Base-by-base conservation (phyloP, 2,888 invertebrate genomes). In the Camptogramma bilineatum region DNA sequence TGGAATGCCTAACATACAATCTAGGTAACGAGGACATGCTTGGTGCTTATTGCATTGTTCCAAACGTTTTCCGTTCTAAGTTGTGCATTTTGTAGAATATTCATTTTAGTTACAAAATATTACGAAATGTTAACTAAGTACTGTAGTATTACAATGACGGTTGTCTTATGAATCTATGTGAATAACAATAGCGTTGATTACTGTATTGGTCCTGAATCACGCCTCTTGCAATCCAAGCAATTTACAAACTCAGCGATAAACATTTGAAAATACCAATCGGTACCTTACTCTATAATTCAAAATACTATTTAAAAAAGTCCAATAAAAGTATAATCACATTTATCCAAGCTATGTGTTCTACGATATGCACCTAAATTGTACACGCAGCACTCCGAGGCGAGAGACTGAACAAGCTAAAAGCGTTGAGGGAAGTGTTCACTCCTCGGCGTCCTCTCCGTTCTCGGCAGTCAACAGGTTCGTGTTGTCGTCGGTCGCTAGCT, bases 391-490 rank as follows among this genome's bases (percentile, higher is more conserved):
- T 80, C 76, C 65, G 74, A 73, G 73, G 75, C 65, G 74, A 73
- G 73, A 75, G 73, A 74, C 71, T 76, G 75, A 80, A 80, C 70
- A 85, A 86, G 85, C 87, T 79, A 71, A 66, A 83, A 83, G 84
- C 81, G 75, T 62, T 59, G 64, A 57, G 28, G 18, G 60, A 59
- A 58, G 52, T 44, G 71, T 71, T 88, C 82, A 90, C 83, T 91
- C 92, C 72, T 92, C 92, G 19, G 78, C 83, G 50, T 93, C 93
- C 62, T 93, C 93, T 9, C 87, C 85, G 75, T 91, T 92, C 71
- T 93, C 93, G 2, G 92, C 91, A 39, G 91, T 89, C 75, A 93
- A 78, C 68, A 93, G 77, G 74, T 91, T 91, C 53, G 93, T 92
- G 80, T 93, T 93, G 79, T 93, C 93, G 57, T 93, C 93, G 28